Base-by-base conservation (phyloP, 2,113 vertebrate species). In the Thunnus thynnus region DNA sequence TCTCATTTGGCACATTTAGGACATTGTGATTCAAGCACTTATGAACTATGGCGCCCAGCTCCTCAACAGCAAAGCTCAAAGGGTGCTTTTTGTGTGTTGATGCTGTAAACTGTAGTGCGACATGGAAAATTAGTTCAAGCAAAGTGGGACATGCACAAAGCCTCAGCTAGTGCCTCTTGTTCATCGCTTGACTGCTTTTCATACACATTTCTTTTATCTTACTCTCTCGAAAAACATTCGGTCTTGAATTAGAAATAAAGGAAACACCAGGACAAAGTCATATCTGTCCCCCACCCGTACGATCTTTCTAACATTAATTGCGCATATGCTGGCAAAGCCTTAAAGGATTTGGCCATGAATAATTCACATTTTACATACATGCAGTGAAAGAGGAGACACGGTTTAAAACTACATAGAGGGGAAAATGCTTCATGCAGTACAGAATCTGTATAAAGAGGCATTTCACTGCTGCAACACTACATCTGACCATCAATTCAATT, bases 101-200 rank as follows among this genome's bases (percentile, higher is more conserved):
- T 80, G 82, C 87, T 83, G 68, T 91, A 76, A 90, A 92, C 79
- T 80, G 76, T 68, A 25, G 60, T 1, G 22, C 20, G 48, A 92
- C 82, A 84, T 86, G 79, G 91, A 85, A 86, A 91, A 90, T 88
- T 70, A 65, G 83, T 84, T 80, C 52, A 80, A 72, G 80, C 78
- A 85, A 92, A 92, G 83, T 91, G 89, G 91, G 87, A 91, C 89
- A 89, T 75, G 72, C 77, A 84, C 68, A 82, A 85, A 88, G 76
- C 48, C 71, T 82, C 65, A 54, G 71, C 72, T 56, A 41, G 22
- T 27, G 65, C 71, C 60, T 66, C 66, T 78, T 48, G 63, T 72
- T 82, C 67, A 61, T 36, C 62, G 81, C 82, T 78, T 82, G 61
- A 69, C 67, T 52, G 77, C 74, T 66, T 83, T 67, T 82, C 52